These are phyloP conservation scores for Patella caerulea DNA, from an alignment of 2,888 invertebrate species.

Conservation along the genomic window DNA sequence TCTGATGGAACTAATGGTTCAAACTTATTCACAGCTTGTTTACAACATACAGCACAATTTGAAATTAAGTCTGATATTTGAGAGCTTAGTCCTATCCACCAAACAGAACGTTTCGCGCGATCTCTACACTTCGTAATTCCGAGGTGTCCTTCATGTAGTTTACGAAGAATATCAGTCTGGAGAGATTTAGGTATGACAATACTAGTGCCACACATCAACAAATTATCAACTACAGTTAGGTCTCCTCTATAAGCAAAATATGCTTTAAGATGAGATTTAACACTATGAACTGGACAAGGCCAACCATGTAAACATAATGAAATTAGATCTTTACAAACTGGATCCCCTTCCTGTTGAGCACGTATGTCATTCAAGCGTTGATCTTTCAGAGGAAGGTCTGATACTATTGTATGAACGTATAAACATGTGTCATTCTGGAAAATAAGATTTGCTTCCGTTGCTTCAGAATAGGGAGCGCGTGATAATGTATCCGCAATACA, in stretches of 20 bases:
- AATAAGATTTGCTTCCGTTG: neutral
- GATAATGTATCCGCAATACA: neutral
- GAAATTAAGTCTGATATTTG: neutral
- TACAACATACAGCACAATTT: neutral
- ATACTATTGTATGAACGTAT: neutral
- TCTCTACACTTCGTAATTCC: neutral
- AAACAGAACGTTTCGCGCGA: neutral
- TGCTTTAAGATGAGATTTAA: neutral
- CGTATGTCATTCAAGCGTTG: neutral
- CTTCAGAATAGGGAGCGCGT: neutral
- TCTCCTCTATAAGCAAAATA: neutral
- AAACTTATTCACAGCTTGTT: neutral
- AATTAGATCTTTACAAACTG: neutral
- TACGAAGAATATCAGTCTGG: no score
- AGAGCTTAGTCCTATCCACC: neutral
- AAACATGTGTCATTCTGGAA: neutral
- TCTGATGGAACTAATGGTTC: conserved; percentile 18
- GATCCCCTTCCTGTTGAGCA: no score
- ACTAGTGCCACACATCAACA: no score
- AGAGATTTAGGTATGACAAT: no score
- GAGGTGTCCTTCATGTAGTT: no score
- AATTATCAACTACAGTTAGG: no score
- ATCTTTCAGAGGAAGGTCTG: neutral
- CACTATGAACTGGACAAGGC: neutral
- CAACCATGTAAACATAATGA: neutral